A percentile compares a stretch with the other conserved stretches of the same genome.
Conservation (phyloP, 1,140 invertebrate genomes). For the Saccostrea glomerata region DNA sequence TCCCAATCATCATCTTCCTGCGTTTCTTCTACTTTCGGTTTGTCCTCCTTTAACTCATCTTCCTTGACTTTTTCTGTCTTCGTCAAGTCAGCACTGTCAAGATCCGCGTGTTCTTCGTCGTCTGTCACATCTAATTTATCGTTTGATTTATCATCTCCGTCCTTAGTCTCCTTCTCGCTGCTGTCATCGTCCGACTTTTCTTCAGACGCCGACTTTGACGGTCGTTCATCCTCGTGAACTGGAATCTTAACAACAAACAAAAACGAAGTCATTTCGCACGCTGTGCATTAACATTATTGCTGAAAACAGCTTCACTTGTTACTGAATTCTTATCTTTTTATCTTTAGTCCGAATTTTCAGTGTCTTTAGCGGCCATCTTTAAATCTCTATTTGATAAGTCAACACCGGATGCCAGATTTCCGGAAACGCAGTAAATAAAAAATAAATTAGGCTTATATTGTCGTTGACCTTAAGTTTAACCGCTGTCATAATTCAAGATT, state of each 20-base stretch:
- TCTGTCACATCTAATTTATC: background rate
- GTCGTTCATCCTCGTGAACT: background rate
- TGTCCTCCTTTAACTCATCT: background rate
- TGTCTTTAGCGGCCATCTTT: background rate
- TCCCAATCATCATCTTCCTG: background rate
- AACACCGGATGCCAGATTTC: background rate
- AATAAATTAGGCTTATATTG: too few relatives aligned
- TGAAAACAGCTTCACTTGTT: too few relatives aligned
- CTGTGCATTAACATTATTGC: background rate
- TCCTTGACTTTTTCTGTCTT: background rate
- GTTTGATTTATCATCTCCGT: background rate
- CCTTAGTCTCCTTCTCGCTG: background rate
- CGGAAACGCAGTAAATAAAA: background rate
- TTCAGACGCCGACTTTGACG: background rate
- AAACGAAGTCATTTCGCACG: background rate
- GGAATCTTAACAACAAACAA: constrained; percentile 25
- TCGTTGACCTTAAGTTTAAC: background rate
- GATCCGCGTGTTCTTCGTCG: background rate
- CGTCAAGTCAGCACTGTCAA: background rate
- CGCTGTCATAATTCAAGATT: background rate
- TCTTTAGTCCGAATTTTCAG: background rate
- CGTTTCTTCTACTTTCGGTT: background rate
- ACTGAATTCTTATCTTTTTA: background rate
- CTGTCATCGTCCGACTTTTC: background rate
- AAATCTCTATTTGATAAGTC: background rate